Evolutionary conservation across 35 echinoderm and acorn worm species (phyloP), one percentile per base, ranked within the genome.

Genomic region (Eucidaris tribuloides): DNA sequence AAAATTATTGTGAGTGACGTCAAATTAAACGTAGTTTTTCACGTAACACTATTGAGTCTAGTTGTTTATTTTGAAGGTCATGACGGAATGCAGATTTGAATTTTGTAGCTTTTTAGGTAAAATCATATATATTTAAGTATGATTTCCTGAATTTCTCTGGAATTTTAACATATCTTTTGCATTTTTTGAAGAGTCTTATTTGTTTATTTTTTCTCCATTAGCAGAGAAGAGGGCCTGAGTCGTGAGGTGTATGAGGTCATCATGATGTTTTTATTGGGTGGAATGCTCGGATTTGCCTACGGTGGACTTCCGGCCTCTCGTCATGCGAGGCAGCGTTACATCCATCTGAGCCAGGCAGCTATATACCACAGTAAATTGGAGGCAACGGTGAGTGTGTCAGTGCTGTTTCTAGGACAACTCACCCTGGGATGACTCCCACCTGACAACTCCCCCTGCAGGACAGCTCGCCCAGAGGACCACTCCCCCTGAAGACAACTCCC

Each of bases 301-400:
- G 94, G 94, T 22, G 94, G 94, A 23, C 32, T 97, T 29, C 94
- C 94, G 45, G 94, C 94, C 17, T 89, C 90, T 28, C 61, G 90
- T 42, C 83, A 77, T 81, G 82, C 81, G 19, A 85, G 90, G 30
- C 49, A 88, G 23, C 83, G 94, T 23, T 97, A 87, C 83, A 93
- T 94, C 19, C 68, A 94, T 9, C 89, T 66, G 1, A 94, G 91
- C 79, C 42, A 84, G 45, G 91, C 86, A 68, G 25, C 86, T 4
- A 14, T 84, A 5, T 94, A 94, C 76, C 45, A 42, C 74, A 94
- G 58, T 27, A 84, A 58, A 44, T 58, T 94, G 3, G 86, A 94
- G 84, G 91, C 91, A 41, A 58, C 80, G 81, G 91, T 93, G 62
- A 81, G 83, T 64, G n/a, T n/a, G n/a, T n/a, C n/a, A n/a, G n/a